These are phyloP conservation scores for Sebastes umbrosus DNA, from an alignment of 2,797 vertebrate species.

Conservation along the genomic window DNA sequence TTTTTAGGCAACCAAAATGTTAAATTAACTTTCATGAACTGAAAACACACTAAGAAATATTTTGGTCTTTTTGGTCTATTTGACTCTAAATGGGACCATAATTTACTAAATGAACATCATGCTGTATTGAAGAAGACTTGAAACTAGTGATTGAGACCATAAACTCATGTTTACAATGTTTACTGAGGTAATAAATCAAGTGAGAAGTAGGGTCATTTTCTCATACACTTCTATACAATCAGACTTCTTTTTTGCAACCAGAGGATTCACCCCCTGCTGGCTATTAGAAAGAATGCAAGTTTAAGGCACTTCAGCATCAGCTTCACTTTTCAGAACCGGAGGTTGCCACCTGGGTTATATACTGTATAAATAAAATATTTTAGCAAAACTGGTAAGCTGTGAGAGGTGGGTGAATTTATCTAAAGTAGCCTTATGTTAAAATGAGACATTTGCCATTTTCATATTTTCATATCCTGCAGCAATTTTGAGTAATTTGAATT, in stretches of 20 bases:
- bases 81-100: rapidly evolving
- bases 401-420: background rate
- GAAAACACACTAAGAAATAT: background rate
- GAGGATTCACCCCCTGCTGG: background rate
- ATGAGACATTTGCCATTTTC: background rate
- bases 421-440: background rate
- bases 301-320: no score
- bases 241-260: background rate
- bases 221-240: no score
- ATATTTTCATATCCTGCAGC: background rate
- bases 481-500: background rate
- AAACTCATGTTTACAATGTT: background rate
- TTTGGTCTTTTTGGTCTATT: no score
- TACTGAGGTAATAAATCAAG: no score
- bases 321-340: no score
- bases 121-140: background rate
- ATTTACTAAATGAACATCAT: background rate
- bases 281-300: no score
- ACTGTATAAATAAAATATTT: background rate
- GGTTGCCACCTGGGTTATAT: background rate
- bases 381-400: background rate
- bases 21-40: background rate
- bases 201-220: no score
- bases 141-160: background rate
- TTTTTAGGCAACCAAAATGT: background rate